Evolutionary conservation across 35 echinoderm and acorn worm genomes (phyloP).

Genomic region (Apostichopus japonicus): DNA sequence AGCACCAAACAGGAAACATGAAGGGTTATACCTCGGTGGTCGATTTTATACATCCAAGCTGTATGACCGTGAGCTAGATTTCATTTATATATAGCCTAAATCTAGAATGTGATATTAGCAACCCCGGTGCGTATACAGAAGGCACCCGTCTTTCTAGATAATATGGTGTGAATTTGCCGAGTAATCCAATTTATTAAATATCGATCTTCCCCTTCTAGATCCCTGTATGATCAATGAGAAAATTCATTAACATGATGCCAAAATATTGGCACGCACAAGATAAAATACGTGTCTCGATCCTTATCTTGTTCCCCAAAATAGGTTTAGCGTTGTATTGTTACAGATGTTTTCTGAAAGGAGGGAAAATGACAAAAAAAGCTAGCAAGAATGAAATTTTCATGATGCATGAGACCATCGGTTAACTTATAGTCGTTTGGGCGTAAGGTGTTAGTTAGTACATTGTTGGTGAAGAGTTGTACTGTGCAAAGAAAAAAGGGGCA

Average conservation of each 20-base stretch:
- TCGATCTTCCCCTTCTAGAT: constrained; percentile 40
- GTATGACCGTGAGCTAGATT: neutral
- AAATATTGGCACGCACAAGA: constrained; percentile 22
- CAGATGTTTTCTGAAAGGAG: constrained; percentile 10
- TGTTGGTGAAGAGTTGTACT: no score
- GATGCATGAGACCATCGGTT: no score
- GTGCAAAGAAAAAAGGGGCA: no score
- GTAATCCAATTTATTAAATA: constrained; percentile 51
- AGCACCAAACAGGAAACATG: no score
- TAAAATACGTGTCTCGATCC: constrained; percentile 3
- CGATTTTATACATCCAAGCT: no score
- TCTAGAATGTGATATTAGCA: constrained; percentile 10
- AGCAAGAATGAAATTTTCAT: no score
- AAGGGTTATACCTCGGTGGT: no score
- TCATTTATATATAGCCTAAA: constrained; percentile 14
- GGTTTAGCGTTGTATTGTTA: constrained; percentile 14
- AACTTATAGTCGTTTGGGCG: no score
- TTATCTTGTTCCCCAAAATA: neutral
- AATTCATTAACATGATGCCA: constrained; percentile 55
- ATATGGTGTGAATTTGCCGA: constrained; percentile 11
- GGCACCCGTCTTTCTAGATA: neutral
- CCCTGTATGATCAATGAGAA: constrained; percentile 26
- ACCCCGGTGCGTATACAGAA: neutral
- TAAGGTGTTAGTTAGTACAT: no score
- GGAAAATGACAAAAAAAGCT: neutral